These are phyloP conservation scores for Anthopleura xanthogrammica DNA, from an alignment of 92 coral and sea anemone genomes.

Conservation along the genomic window DNA sequence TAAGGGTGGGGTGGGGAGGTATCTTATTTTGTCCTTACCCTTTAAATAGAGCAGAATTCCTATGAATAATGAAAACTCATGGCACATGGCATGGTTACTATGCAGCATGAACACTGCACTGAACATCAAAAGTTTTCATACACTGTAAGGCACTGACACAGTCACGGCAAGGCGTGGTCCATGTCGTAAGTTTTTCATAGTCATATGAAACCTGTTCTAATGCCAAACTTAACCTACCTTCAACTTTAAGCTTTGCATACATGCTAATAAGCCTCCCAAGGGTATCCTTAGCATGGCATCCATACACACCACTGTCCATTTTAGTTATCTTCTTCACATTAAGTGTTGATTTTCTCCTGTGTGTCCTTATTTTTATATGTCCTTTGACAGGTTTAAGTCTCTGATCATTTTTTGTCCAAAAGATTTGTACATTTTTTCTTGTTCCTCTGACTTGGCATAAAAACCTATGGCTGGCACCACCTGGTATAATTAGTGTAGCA, in stretches of 20 bases:
- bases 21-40: too few species aligned
- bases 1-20: too few species aligned
- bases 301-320: slow-evolving; percentile 61
- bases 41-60: too few species aligned
- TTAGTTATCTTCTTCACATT: slow-evolving; percentile 25
- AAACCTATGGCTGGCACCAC: slow-evolving; percentile 40
- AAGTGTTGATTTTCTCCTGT: slow-evolving; percentile 47
- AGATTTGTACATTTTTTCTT: slow-evolving; percentile 35
- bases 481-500: slow-evolving; percentile 14
- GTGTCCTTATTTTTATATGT: slow-evolving; percentile 14
- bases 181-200: too few species aligned
- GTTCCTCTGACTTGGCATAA: slow-evolving; percentile 63
- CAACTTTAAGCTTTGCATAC: slow-evolving; percentile 43
- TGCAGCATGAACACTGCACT: too few species aligned
- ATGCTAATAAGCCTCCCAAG: slow-evolving; percentile 40
- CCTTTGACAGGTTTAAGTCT: not conserved
- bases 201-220: not conserved
- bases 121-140: too few species aligned
- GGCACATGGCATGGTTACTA: too few species aligned
- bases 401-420: slow-evolving; percentile 43
- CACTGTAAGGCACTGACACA: too few species aligned
- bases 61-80: too few species aligned
- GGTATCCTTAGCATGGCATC: slow-evolving; percentile 54
- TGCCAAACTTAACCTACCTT: slow-evolving; percentile 20
- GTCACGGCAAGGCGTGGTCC: too few species aligned